Percentiles rank a stretch among this genome's conserved stretches.
These are phyloP conservation scores for Lytechinus variegatus DNA, from an alignment of 35 echinoderm and acorn worm species.

Conservation along the genomic window DNA sequence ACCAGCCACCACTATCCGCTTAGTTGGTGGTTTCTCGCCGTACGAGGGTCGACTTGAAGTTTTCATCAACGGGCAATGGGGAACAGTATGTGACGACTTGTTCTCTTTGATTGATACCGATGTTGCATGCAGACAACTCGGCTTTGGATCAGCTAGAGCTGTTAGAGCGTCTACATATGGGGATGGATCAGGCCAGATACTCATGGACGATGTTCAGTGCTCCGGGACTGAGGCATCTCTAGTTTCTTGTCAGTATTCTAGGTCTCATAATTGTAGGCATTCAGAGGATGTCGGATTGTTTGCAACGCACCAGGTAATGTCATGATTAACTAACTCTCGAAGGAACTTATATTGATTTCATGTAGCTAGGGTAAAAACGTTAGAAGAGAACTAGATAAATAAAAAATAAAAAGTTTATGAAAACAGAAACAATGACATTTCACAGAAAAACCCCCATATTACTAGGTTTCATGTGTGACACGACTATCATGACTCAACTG, in stretches of 20 bases:
- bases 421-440: too few species aligned
- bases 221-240: slow-evolving; percentile 41
- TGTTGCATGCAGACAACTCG: slow-evolving; percentile 62
- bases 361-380: too few species aligned
- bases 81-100: slow-evolving; percentile 62
- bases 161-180: slow-evolving; percentile 24
- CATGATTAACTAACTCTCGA: neutral
- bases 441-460: too few species aligned
- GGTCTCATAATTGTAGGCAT: slow-evolving; percentile 34
- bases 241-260: slow-evolving; percentile 12
- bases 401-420: too few species aligned
- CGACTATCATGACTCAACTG: too few species aligned
- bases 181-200: slow-evolving; percentile 39
- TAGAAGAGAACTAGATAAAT: too few species aligned
- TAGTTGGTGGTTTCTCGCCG: slow-evolving; percentile 32
- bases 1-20: slow-evolving; percentile 31
- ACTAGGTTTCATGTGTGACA: too few species aligned
- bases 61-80: slow-evolving; percentile 51
- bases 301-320: slow-evolving; percentile 30
- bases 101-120: slow-evolving; percentile 49
- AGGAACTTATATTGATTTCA: too few species aligned
- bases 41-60: slow-evolving; percentile 57
- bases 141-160: slow-evolving; percentile 49
- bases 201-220: slow-evolving; percentile 57
- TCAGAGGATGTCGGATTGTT: slow-evolving; percentile 42